Base-by-base conservation (phyloP, 2,113 vertebrate genomes). In the Microtus montanus region DNA sequence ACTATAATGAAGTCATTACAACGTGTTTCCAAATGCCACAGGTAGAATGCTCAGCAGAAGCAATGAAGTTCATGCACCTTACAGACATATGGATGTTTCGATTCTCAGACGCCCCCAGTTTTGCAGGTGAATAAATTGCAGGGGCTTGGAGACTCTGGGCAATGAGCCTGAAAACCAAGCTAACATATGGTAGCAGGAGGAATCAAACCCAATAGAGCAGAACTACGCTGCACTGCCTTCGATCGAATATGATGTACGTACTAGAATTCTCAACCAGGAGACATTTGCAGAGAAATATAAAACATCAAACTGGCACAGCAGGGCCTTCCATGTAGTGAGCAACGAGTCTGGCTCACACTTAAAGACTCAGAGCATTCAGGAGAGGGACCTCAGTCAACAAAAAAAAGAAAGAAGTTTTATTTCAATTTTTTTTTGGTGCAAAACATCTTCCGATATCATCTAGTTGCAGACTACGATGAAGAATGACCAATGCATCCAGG, bases 351-450 rank as follows among this genome's bases (percentile, higher is more conserved):
- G 38, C 9, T 83, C 20, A 68, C 41, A 14, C 47, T 47, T 93
- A 93, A 89, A 8, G 19, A 30, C 9, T 88, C 74, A 86, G 26
- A 94, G 63, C 68, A 92, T 10, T 2, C 10, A 92, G 44, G 26
- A 49, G 24, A 91, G 82, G 49, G 5, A 17, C 49, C 38, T 79
- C 91, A 41, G 49, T 73, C 73, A 92, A 63, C 22, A 28, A 94
- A 54, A 9, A 26, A 89, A 91, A 19, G 61, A 92, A 87, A 92
- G 47, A 89, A 90, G 58, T 49, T 54, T 58, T n/a, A 90, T 54
- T 68, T 84, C 35, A 9, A 2, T 66, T 91, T 92, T 74, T 91
- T 92, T 74, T 49, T 44, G 49, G 54, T 33, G 13, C 3, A 86
- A 17, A 66, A 17, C 44, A 73, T 71, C 71, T 85, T 26, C 44